Percentiles rank a stretch among this genome's conserved stretches.
phyloP scores from a whole-genome alignment of 2,888 invertebrate species.

The Microdon myrmicae region DNA sequence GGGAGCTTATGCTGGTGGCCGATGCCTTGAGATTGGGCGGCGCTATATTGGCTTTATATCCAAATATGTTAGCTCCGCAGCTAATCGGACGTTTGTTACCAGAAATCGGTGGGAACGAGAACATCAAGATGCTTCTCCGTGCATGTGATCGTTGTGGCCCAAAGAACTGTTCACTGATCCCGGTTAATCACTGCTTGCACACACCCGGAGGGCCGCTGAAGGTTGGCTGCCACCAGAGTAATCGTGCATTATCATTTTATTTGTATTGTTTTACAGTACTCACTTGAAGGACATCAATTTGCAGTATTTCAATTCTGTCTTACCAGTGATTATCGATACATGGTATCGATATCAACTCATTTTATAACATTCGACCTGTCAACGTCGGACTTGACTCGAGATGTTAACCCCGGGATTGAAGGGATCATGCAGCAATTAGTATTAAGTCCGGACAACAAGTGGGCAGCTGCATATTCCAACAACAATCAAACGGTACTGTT shows the following conservation, averaged over 20 bases:
- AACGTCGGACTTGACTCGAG: conserved; percentile 93
- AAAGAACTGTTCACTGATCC: conserved; percentile 88
- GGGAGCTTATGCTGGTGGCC: conserved; percentile 89
- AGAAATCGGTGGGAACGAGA: conserved; percentile 83
- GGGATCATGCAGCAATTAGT: conserved; percentile 96
- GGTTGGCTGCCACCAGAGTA: conserved; percentile 66
- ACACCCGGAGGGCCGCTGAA: conserved; percentile 99
- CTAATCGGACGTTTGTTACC: conserved; percentile 91
- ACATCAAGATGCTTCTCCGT: conserved; percentile 85
- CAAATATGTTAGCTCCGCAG: conserved; percentile 96
- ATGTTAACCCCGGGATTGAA: conserved; percentile 91
- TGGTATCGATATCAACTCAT: conserved; percentile 95
- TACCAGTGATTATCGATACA: conserved; percentile 89
- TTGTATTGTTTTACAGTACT: conserved; percentile 73
- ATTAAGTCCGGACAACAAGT: conserved; percentile 94
- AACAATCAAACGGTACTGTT: conserved; percentile 94
- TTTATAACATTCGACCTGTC: conserved; percentile 97
- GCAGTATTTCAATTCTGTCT: conserved; percentile 93
- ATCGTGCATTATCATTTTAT: neutral
- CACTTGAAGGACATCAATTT: conserved; percentile 97
- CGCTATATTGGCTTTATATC: conserved; percentile 89
- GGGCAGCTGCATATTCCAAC: conserved; percentile 94
- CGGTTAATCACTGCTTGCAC: conserved; percentile 94
- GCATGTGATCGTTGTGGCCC: conserved; percentile 93
- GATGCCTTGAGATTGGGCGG: conserved; percentile 94